Conservation (phyloP, 2,888 invertebrate species). For the Onthophagus sagittarius region DNA sequence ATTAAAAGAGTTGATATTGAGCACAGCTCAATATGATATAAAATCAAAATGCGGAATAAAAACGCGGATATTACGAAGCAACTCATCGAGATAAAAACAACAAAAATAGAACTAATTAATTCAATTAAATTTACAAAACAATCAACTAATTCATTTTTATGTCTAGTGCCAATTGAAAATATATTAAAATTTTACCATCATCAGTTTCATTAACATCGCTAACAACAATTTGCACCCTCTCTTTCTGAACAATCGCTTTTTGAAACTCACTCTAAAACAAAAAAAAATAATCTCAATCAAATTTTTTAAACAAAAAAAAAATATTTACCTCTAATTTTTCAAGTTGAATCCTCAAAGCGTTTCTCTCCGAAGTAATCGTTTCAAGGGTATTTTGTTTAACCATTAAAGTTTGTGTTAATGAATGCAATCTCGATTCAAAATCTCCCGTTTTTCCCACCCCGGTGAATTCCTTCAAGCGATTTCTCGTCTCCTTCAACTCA, state of each 20-base stretch:
- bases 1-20: too few species aligned
- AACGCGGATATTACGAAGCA: too few species aligned
- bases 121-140: background rate
- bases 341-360: conserved; percentile 77
- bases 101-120: too few species aligned
- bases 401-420: conserved; percentile 77
- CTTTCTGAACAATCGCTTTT: conserved; percentile 53
- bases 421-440: conserved; percentile 51
- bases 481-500: conserved; percentile 45
- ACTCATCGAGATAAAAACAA: too few species aligned
- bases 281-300: conserved; percentile 18
- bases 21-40: too few species aligned
- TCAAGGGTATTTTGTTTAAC: conserved; percentile 85
- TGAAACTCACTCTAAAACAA: conserved; percentile 57
- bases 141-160: too few species aligned
- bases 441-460: conserved; percentile 52
- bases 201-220: conserved; percentile 63
- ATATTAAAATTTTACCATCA: conserved; percentile 51
- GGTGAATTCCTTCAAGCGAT: conserved; percentile 44
- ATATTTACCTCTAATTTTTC: conserved; percentile 69
- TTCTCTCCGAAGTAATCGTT: conserved; percentile 76
- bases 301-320: background rate
- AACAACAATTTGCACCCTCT: conserved; percentile 53
- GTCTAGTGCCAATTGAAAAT: background rate
- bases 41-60: too few species aligned